Percentiles rank a stretch among this genome's conserved stretches.
Conservation (phyloP, 2,797 vertebrate genomes). For the Decapterus maruadsi region DNA sequence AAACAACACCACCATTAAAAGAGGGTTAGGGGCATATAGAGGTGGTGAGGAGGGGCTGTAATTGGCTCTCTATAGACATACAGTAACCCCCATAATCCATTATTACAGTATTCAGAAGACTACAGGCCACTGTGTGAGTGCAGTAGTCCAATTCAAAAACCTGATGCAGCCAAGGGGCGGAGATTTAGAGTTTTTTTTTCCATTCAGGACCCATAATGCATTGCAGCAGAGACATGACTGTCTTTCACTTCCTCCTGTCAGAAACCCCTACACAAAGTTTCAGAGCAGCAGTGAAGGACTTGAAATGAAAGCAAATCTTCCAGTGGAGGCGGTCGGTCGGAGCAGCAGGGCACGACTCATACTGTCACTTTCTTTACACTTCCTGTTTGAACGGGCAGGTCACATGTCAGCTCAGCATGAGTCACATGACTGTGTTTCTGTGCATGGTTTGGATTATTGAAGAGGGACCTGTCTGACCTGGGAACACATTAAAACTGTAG, state of each 20-base stretch:
- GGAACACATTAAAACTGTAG: not conserved
- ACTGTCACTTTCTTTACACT: not conserved
- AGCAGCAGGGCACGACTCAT: not conserved
- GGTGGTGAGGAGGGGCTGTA: not conserved
- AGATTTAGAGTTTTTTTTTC: not conserved
- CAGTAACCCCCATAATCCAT: too few species aligned
- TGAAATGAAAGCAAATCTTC: constrained; percentile 22
- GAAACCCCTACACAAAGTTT: constrained; percentile 23
- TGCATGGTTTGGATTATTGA: not conserved
- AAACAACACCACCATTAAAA: not conserved
- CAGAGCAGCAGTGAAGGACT: constrained; percentile 1
- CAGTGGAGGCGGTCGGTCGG: not conserved
- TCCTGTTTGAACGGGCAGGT: constrained; percentile 4
- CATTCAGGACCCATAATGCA: not conserved
- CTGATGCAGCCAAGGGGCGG: not conserved
- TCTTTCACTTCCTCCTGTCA: constrained; percentile 49
- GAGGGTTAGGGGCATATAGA: not conserved
- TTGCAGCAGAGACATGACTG: constrained; percentile 4
- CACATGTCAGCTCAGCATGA: not conserved
- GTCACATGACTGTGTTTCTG: not conserved
- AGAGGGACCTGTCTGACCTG: not conserved
- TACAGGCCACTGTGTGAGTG: too few species aligned
- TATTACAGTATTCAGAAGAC: too few species aligned
- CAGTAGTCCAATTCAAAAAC: too few species aligned
- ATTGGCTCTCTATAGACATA: too few species aligned